A percentile compares a stretch with the other conserved stretches of the same genome.
Evolutionary conservation across 2,113 vertebrate species (phyloP).

Genomic region (Emydura subglobosa): DNA sequence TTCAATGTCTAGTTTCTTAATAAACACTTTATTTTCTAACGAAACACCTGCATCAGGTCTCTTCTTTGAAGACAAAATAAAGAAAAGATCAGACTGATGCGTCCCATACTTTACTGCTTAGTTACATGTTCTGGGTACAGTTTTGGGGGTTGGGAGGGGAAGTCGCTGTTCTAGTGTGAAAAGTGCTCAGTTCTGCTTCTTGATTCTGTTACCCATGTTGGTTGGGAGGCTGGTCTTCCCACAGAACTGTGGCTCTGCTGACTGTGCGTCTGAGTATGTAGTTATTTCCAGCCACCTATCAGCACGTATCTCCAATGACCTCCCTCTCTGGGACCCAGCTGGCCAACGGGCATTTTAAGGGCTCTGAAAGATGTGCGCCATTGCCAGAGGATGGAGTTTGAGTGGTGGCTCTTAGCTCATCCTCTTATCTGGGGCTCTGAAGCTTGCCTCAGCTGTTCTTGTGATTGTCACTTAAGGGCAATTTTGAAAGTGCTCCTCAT

Average conservation of each 20-base stretch:
- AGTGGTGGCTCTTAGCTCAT: neutral
- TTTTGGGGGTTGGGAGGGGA: neutral
- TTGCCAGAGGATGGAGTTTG: neutral
- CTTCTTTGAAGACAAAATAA: conserved; percentile 81
- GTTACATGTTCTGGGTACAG: neutral
- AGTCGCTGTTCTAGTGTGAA: neutral
- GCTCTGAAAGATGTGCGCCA: conserved; percentile 16
- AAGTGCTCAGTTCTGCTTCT: neutral
- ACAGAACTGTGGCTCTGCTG: neutral
- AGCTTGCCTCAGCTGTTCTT: neutral
- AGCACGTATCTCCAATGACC: neutral
- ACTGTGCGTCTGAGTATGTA: neutral
- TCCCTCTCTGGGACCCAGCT: neutral
- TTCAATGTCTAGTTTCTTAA: conserved; percentile 91
- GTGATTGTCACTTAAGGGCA: neutral
- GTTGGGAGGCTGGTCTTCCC: conserved; percentile 9
- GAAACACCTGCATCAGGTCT: conserved; percentile 81
- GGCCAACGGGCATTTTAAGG: neutral
- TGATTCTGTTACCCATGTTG: conserved; percentile 29
- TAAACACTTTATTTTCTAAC: conserved; percentile 92
- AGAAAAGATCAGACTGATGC: conserved; percentile 53
- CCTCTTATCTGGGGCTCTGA: neutral
- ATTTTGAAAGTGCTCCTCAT: neutral
- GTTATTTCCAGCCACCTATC: neutral
- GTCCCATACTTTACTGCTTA: conserved; percentile 64